Percentiles rank a stretch among this genome's conserved stretches.
Evolutionary conservation across 2,113 vertebrate species (phyloP).

Genomic region (Ptychochromis oligacanthus): DNA sequence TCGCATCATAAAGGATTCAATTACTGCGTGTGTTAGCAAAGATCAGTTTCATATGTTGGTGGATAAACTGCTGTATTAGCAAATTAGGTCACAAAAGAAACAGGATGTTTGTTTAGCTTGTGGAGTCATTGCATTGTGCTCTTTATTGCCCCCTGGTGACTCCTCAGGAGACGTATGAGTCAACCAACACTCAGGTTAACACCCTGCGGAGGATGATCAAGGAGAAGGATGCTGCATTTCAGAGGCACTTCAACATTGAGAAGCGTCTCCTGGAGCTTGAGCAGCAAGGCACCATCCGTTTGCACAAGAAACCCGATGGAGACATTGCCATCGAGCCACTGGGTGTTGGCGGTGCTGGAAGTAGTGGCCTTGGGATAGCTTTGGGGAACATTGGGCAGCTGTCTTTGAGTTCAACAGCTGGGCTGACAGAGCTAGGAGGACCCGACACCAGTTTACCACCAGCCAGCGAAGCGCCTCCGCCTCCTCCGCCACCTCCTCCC

Average conservation of each 20-base stretch:
- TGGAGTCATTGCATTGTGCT: slow-evolving; percentile 45
- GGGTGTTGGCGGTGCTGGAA: slow-evolving; percentile 35
- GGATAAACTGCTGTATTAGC: slow-evolving; percentile 57
- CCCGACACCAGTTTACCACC: slow-evolving; percentile 69
- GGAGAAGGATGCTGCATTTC: slow-evolving; percentile 94
- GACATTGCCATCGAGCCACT: slow-evolving; percentile 79
- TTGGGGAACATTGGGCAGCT: slow-evolving; percentile 58
- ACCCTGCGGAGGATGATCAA: slow-evolving; percentile 91
- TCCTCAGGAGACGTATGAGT: slow-evolving; percentile 91
- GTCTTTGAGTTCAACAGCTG: slow-evolving; percentile 45
- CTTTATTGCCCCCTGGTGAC: slow-evolving; percentile 62
- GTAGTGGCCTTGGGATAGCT: slow-evolving; percentile 41
- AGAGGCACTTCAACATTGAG: slow-evolving; percentile 84
- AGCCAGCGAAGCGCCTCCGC: slow-evolving; percentile 75
- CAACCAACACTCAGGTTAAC: slow-evolving; percentile 90
- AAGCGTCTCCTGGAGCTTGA: slow-evolving; percentile 83
- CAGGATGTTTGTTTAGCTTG: slow-evolving; percentile 62
- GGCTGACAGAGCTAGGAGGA: slow-evolving; percentile 48
- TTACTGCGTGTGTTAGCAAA: neutral
- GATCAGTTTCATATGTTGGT: slow-evolving; percentile 44
- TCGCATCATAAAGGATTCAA: slow-evolving; percentile 6
- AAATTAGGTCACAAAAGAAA: slow-evolving; percentile 69
- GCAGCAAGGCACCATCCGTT: slow-evolving; percentile 74
- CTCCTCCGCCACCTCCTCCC: slow-evolving; percentile 83
- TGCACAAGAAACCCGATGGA: slow-evolving; percentile 82